Evolutionary conservation across 2,797 vertebrate genomes (phyloP).

Genomic region (Microctenopoma steveboyesi): DNA sequence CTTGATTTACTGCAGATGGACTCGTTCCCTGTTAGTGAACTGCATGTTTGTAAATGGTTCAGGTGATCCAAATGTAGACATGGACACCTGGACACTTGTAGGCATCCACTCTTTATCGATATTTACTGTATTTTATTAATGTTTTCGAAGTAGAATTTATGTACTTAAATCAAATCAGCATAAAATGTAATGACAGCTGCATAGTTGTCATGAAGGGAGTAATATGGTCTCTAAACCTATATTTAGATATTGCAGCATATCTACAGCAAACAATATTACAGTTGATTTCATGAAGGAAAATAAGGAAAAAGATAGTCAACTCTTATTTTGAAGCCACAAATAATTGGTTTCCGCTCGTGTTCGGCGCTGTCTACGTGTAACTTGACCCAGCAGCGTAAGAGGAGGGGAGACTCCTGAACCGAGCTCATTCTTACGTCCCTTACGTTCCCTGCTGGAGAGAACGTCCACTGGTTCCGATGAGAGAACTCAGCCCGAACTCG

Average conservation of each 20-base stretch:
- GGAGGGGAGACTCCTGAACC: slow-evolving; percentile 53
- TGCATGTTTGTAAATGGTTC: too few relatives aligned
- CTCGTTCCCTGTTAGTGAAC: too few relatives aligned
- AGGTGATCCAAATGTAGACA: too few relatives aligned
- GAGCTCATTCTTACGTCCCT: slow-evolving; percentile 42
- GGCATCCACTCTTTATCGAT: too few relatives aligned
- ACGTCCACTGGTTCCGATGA: slow-evolving; percentile 54
- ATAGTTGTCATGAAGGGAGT: background rate
- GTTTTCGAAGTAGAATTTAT: background rate
- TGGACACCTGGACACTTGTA: too few relatives aligned
- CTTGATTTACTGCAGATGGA: too few relatives aligned
- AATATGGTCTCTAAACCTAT: too few relatives aligned
- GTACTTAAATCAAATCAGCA: background rate
- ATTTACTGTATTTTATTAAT: too few relatives aligned
- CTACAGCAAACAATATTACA: too few relatives aligned
- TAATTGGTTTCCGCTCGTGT: background rate
- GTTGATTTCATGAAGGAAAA: too few relatives aligned
- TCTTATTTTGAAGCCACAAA: slow-evolving; percentile 48
- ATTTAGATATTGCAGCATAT: too few relatives aligned
- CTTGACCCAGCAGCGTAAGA: slow-evolving; percentile 46
- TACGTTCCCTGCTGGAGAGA: slow-evolving; percentile 8
- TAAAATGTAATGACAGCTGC: background rate
- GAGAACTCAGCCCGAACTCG: slow-evolving; percentile 37
- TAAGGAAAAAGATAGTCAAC: too few relatives aligned
- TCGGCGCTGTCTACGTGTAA: rapidly evolving